A percentile compares a stretch with the other conserved stretches of the same genome.
Conservation (phyloP, 64 coral and sea anemone species). For the Hydrozoanthus tunicans region DNA sequence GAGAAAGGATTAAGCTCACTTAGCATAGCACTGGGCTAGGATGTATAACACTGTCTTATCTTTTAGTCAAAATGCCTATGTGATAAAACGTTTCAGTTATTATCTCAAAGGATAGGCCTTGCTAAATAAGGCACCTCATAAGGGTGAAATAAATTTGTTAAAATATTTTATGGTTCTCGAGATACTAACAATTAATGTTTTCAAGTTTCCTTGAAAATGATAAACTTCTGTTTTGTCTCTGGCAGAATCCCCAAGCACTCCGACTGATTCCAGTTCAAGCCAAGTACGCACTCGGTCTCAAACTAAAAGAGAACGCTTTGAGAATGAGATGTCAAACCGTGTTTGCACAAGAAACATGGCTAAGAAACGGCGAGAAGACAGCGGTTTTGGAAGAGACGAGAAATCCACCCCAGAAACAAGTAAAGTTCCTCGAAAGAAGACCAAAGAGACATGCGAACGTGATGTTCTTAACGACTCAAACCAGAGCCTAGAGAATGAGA, state of each 20-base stretch:
- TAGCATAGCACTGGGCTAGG: too few relatives aligned
- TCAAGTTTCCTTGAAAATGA: background rate
- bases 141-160: too few relatives aligned
- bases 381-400: background rate
- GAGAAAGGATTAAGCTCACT: too few relatives aligned
- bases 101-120: too few relatives aligned
- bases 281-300: background rate
- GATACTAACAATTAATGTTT: too few relatives aligned
- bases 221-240: background rate
- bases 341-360: slow-evolving; percentile 18
- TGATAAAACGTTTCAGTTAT: too few relatives aligned
- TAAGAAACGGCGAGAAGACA: background rate
- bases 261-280: slow-evolving; percentile 13
- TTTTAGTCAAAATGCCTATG: too few relatives aligned
- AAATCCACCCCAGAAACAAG: background rate
- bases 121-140: too few relatives aligned
- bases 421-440: background rate
- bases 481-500: background rate
- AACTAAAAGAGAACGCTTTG: background rate
- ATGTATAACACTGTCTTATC: too few relatives aligned
- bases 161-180: too few relatives aligned
- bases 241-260: background rate
- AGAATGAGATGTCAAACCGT: background rate
- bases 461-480: background rate
- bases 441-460: background rate